Percentiles rank a stretch among this genome's conserved stretches.
phyloP scores from a whole-genome alignment of 2,888 invertebrate genomes.

The Conus canariensis region DNA sequence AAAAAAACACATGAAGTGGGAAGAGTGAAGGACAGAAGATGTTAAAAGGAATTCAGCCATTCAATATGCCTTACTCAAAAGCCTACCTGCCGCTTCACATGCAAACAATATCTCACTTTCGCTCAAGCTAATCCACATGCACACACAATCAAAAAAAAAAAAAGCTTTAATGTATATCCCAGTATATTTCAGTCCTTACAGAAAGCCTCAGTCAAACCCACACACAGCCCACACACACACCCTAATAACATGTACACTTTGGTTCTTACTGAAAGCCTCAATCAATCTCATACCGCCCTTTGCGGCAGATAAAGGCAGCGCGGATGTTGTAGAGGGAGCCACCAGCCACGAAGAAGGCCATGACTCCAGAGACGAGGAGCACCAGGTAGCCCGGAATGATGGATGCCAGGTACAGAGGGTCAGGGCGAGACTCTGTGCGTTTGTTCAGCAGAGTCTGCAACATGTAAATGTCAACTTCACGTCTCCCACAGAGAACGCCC shows the following conservation, averaged over 20 bases:
- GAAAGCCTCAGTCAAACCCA: not conserved
- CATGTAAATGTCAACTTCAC: slow-evolving; percentile 24
- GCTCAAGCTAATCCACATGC: not conserved
- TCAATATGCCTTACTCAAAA: not conserved
- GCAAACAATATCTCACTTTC: not conserved
- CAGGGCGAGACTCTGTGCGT: slow-evolving; percentile 53
- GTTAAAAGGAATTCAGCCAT: no score
- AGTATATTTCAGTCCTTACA: not conserved
- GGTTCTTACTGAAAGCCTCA: slow-evolving; percentile 38
- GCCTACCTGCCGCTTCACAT: not conserved
- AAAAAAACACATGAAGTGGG: no score
- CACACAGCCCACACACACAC: not conserved
- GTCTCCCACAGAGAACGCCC: slow-evolving; percentile 1
- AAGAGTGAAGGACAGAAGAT: no score
- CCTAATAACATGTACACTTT: no score
- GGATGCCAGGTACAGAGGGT: slow-evolving; percentile 67
- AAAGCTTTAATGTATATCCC: not conserved
- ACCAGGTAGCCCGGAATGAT: slow-evolving; percentile 71
- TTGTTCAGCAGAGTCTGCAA: slow-evolving; percentile 75
- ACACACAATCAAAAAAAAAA: not conserved
- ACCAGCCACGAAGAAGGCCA: slow-evolving; percentile 72
- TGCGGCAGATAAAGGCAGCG: slow-evolving; percentile 53
- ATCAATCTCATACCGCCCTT: slow-evolving; percentile 61
- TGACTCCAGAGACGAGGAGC: slow-evolving; percentile 63
- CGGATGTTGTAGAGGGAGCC: slow-evolving; percentile 69